Evolutionary conservation across 2,113 vertebrate genomes (phyloP).

Genomic region (Microtus oregoni): DNA sequence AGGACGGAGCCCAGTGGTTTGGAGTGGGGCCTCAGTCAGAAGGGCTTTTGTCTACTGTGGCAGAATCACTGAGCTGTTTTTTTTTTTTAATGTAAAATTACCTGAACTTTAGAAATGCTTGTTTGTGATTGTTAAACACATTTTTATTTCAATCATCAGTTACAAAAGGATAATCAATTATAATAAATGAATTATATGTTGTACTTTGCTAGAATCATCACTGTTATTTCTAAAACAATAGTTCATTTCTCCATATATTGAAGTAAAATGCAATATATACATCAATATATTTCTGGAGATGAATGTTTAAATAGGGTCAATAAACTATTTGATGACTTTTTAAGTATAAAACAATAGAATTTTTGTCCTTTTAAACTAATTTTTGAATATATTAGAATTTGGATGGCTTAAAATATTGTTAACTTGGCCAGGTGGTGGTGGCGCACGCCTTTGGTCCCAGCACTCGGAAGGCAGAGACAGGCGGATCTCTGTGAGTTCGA

Average conservation of each 20-base stretch:
- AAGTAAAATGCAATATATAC: background rate
- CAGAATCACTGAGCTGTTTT: background rate
- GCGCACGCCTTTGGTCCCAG: too few relatives aligned
- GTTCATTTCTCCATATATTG: background rate
- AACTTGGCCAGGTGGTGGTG: background rate
- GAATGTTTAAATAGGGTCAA: background rate
- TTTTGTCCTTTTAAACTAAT: conserved; percentile 16
- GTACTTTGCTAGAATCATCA: conserved; percentile 26
- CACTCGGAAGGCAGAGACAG: too few relatives aligned
- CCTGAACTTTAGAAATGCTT: background rate
- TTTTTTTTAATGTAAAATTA: background rate
- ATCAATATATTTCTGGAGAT: background rate
- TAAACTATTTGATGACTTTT: background rate
- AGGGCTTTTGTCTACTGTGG: background rate
- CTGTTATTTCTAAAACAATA: background rate
- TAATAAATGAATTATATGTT: background rate
- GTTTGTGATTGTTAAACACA: background rate
- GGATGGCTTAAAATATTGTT: background rate
- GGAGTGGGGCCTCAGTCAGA: background rate
- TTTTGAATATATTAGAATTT: conserved; percentile 27
- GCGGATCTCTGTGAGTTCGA: too few relatives aligned
- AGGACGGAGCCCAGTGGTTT: background rate
- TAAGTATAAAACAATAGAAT: background rate
- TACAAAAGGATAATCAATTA: conserved; percentile 17
- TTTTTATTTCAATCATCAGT: conserved; percentile 36